Percentiles rank a stretch among this genome's conserved stretches.
Conservation (phyloP, 2,113 vertebrate species). For the Trachemys scripta region DNA sequence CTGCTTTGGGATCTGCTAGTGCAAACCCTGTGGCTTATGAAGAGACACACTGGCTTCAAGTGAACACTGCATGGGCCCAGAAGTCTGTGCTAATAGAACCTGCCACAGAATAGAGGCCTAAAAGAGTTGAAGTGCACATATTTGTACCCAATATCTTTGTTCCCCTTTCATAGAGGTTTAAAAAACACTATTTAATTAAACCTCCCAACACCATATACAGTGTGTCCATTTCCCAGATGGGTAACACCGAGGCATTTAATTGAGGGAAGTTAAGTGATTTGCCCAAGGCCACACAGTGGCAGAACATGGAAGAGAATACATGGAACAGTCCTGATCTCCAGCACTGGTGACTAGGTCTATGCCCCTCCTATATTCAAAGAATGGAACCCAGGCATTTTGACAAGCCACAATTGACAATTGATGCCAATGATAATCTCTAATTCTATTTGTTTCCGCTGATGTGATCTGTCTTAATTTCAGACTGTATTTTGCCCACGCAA, state of each 20-base stretch:
- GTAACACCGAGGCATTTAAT: neutral
- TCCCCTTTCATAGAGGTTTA: too few relatives aligned
- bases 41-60: neutral
- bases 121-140: neutral
- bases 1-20: neutral
- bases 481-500: neutral
- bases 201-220: neutral
- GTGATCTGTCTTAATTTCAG: rapidly evolving
- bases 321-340: neutral
- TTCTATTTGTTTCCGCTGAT: neutral
- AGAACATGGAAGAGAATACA: neutral
- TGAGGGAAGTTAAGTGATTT: neutral
- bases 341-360: neutral
- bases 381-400: neutral
- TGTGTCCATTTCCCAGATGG: neutral
- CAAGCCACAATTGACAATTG: neutral
- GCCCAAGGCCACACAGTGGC: neutral
- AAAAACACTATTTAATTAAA: neutral
- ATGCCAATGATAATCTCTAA: too few relatives aligned
- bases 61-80: rapidly evolving
- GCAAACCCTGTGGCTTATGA: neutral
- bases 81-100: neutral
- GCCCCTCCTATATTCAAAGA: neutral
- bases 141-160: neutral
- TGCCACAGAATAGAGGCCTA: neutral